Evolutionary conservation across 2,113 vertebrate genomes (phyloP), one percentile per base, ranked within the genome.

Genomic region (Carollia perspicillata): DNA sequence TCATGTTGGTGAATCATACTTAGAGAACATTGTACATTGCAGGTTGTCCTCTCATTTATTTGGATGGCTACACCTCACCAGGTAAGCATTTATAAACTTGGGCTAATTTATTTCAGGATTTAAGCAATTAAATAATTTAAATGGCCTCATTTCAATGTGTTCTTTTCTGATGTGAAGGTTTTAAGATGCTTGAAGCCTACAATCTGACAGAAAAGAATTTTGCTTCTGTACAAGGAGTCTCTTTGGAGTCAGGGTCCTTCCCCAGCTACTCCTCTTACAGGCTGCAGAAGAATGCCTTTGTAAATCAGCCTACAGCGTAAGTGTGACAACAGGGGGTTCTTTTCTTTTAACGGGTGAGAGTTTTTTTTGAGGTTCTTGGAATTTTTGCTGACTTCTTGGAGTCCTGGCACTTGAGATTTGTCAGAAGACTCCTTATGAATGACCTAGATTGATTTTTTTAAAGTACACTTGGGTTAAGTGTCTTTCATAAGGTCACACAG

Each of bases 171-270:
- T 75, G 74, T 97, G 60, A 97, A 99, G 99, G 99, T 95, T 99
- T 99, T 98, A 99, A 99, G 98, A 99, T 99, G 99, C 98, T 99
- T 22, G 99, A 99, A 98, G 99, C 99, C 0, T 99, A 99, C 95
- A 99, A 99, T 97, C 97, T 99, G 96, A 99, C 99, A 9, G 99
- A 99, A 97, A 99, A 99, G 98, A 99, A 98, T 85, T 99, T 99
- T 98, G 98, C 99, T 40, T 99, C 98, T 44, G 97, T 99, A 11
- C 98, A 98, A 95, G 99, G 99, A 0, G 99, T 99, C 6, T 99
- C 99, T 47, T 98, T 99, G 99, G 99, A 99, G 97, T 98, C 99
- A 0, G 99, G 99, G 55, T 99, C 99, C 85, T 99, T 99, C 97
- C 99, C 99, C 97, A 99, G 99, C 97, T 98, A 98, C 95, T 98